phyloP scores from a whole-genome alignment of 64 coral and sea anemone species.

The Cladopsammia gracilis region DNA sequence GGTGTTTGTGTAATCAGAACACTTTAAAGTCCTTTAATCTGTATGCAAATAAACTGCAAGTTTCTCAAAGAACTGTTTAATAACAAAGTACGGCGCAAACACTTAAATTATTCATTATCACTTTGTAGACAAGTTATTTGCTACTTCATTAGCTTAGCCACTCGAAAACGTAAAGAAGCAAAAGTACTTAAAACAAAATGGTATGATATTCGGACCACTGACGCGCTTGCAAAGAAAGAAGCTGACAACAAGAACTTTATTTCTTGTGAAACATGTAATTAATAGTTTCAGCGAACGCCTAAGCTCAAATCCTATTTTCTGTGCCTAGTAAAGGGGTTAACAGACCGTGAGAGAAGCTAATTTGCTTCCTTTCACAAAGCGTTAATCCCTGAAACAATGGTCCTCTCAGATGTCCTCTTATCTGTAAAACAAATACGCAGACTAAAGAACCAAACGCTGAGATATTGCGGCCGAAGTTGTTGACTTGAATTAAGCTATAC shows the following conservation, averaged over 20 bases:
- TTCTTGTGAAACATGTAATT: neutral
- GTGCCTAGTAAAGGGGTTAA: neutral
- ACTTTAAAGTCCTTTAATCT: neutral
- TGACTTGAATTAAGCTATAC: neutral
- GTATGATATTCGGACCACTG: neutral
- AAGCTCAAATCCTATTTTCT: neutral
- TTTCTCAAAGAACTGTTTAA: constrained; percentile 30
- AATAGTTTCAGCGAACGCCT: neutral
- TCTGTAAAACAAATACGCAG: constrained; percentile 35
- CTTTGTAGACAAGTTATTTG: neutral
- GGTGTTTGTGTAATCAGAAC: neutral
- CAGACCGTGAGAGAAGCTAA: neutral
- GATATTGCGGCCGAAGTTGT: neutral
- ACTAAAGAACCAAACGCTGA: neutral
- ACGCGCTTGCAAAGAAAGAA: neutral
- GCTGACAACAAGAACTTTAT: neutral
- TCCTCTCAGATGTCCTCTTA: neutral
- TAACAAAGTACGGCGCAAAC: neutral
- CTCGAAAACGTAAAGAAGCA: neutral
- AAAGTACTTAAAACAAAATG: neutral
- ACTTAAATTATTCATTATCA: constrained; percentile 17
- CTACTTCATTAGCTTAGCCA: neutral
- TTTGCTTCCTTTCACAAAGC: constrained; percentile 5
- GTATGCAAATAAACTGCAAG: constrained; percentile 7
- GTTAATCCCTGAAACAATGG: constrained; percentile 6